Evolutionary conservation across 2,797 vertebrate species (phyloP), one percentile per base, ranked within the genome.

Genomic region (Ambastaia sidthimunki): DNA sequence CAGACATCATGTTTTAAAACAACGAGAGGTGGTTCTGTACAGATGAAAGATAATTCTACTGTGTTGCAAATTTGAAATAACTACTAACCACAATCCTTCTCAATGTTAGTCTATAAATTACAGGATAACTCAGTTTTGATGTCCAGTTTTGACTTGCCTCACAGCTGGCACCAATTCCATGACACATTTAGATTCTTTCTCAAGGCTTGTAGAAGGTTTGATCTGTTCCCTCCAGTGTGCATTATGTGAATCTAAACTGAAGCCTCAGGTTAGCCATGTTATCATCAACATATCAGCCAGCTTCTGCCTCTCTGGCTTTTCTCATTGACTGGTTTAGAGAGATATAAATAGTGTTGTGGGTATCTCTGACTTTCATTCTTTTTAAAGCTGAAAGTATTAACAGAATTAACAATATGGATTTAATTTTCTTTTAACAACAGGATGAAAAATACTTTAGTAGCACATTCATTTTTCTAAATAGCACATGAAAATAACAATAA

Each of bases 261-360:
- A 31, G 41, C 19, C 23, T 52, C 60, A 54, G 60, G 72, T 72
- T 41, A 79, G 59, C 31, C n/a, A 59, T 48, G n/a, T 70, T 62
- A 18, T 34, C 21, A 76, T 59, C 37, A 6, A 31, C 2, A 3
- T 48, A 59, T 59, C 66, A 59, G 37, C 28, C 47, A 63, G 28
- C 12, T 65, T 71, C 31, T 28, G 21, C 25, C 21, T 21, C 59
- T 50, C 3, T 7, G 7, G 18, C 1, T 25, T 68, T 76, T 68
- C 16, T 34, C n/a, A 23, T 25, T 21, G 13, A 65, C 44, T 68
- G 2, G 2, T 28, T 28, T 4, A 28, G 28, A 28, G 28, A 28
- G 28, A 28, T 28, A n/a, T n/a, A n/a, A 31, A 21, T 25, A 31
- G 19, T 34, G 31, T n/a, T n/a, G 7, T 65, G 16, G 7, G 65